These are phyloP conservation scores for Sialis lutaria DNA, from an alignment of 2,888 invertebrate species.

Conservation along the genomic window DNA sequence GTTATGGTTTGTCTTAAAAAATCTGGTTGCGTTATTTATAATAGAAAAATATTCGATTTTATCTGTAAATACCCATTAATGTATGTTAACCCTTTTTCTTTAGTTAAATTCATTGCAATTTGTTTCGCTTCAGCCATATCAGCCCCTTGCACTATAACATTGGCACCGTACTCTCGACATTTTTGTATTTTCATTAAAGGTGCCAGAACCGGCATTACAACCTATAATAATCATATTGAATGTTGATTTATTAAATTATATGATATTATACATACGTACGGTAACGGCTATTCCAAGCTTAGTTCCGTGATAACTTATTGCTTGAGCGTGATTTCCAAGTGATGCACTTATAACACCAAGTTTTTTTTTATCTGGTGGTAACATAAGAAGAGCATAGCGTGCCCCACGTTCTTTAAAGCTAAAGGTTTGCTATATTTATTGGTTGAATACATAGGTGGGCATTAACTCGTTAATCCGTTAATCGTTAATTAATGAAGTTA, in stretches of 20 bases:
- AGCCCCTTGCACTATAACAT: slow-evolving; percentile 63
- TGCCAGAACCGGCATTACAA: slow-evolving; percentile 91
- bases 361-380: slow-evolving; percentile 50
- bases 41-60: too few species aligned
- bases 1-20: slow-evolving; percentile 4
- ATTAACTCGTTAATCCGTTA: too few species aligned
- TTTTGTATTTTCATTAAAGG: slow-evolving; percentile 92
- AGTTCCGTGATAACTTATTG: slow-evolving; percentile 51
- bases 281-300: slow-evolving; percentile 43
- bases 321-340: slow-evolving; percentile 85
- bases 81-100: slow-evolving; percentile 54
- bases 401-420: slow-evolving; percentile 94
- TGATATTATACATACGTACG: slow-evolving; percentile 15
- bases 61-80: slow-evolving; percentile 56
- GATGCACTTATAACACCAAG: slow-evolving; percentile 84
- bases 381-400: slow-evolving; percentile 61
- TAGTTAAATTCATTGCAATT: slow-evolving; percentile 57
- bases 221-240: neutral
- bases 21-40: too few species aligned
- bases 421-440: slow-evolving; percentile 3
- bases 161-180: slow-evolving; percentile 70
- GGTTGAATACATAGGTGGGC: too few species aligned
- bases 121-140: slow-evolving; percentile 75
- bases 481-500: too few species aligned
- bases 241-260: neutral